A percentile compares a stretch with the other conserved stretches of the same genome.
Evolutionary conservation across 2,888 invertebrate genomes (phyloP).

Genomic region (Laothoe populi): DNA sequence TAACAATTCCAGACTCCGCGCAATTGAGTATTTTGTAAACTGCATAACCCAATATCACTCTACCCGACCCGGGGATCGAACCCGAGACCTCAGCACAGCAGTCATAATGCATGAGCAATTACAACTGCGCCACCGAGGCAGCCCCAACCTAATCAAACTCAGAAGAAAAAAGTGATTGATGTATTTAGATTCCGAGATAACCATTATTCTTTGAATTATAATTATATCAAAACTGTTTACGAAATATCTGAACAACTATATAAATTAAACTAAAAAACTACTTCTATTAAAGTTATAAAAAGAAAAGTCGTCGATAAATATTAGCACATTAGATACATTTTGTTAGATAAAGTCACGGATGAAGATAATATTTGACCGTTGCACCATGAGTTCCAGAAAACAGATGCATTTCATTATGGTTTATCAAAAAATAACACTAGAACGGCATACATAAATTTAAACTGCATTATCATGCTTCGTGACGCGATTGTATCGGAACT

Average conservation of each 20-base stretch:
- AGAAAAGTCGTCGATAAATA: neutral
- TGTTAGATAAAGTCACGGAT: neutral
- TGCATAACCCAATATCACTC: too few relatives aligned
- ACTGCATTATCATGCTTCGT: constrained; percentile 27
- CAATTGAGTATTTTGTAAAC: too few relatives aligned
- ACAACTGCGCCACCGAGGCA: too few relatives aligned
- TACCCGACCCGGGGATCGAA: too few relatives aligned
- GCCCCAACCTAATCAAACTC: too few relatives aligned
- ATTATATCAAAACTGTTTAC: neutral
- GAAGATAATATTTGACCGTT: neutral
- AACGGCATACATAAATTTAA: constrained; percentile 12
- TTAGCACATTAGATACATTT: neutral
- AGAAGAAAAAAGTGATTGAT: too few relatives aligned
- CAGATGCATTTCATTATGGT: constrained; percentile 15
- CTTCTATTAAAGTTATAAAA: too few relatives aligned
- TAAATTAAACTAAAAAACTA: neutral
- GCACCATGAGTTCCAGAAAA: constrained; percentile 2
- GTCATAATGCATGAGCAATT: too few relatives aligned
- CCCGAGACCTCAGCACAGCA: too few relatives aligned
- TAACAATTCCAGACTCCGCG: too few relatives aligned
- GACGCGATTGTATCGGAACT: constrained; percentile 37
- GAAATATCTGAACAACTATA: neutral
- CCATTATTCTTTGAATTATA: too few relatives aligned
- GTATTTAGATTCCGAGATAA: too few relatives aligned
- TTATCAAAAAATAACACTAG: constrained; percentile 21